phyloP scores from a whole-genome alignment of 2,888 invertebrate genomes.

The Drosophila koepferae region DNA sequence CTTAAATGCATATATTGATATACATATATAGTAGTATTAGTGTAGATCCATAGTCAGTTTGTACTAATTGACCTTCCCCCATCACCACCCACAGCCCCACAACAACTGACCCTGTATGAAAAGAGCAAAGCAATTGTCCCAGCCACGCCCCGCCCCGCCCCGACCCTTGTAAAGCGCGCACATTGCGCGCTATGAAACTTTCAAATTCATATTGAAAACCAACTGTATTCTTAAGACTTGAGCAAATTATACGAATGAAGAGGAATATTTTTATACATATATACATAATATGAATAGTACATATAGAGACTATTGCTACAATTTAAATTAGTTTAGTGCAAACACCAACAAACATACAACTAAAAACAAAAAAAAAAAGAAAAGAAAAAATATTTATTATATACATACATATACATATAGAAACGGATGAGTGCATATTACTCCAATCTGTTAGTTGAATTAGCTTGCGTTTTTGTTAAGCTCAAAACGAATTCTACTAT shows the following conservation, averaged over 20 bases:
- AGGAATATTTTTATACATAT: constrained; percentile 73
- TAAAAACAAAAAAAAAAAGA: constrained; percentile 34
- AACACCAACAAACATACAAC: constrained; percentile 41
- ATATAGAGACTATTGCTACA: constrained; percentile 64
- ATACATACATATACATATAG: constrained; percentile 44
- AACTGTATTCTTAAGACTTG: constrained; percentile 82
- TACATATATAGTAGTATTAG: constrained; percentile 18
- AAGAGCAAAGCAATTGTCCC: constrained; percentile 39
- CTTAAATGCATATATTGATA: constrained; percentile 18
- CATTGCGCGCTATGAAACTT: constrained; percentile 71
- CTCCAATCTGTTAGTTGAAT: constrained; percentile 69
- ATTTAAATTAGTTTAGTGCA: constrained; percentile 48
- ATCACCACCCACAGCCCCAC: constrained; percentile 13
- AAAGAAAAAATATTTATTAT: constrained; percentile 70
- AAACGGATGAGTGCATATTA: constrained; percentile 50
- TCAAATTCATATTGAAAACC: constrained; percentile 80
- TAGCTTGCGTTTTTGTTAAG: constrained; percentile 85
- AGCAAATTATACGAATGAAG: constrained; percentile 79
- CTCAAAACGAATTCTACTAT: constrained; percentile 76
- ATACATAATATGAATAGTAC: constrained; percentile 50
- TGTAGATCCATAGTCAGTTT: constrained; percentile 69
- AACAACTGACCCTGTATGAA: constrained; percentile 45
- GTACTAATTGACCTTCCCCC: constrained; percentile 63
- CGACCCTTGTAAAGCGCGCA: constrained; percentile 55
- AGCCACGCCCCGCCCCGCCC: constrained; percentile 12